A percentile compares a stretch with the other conserved stretches of the same genome.
phyloP scores from a whole-genome alignment of 2,797 vertebrate species.

The Syngnathus rostellatus region DNA sequence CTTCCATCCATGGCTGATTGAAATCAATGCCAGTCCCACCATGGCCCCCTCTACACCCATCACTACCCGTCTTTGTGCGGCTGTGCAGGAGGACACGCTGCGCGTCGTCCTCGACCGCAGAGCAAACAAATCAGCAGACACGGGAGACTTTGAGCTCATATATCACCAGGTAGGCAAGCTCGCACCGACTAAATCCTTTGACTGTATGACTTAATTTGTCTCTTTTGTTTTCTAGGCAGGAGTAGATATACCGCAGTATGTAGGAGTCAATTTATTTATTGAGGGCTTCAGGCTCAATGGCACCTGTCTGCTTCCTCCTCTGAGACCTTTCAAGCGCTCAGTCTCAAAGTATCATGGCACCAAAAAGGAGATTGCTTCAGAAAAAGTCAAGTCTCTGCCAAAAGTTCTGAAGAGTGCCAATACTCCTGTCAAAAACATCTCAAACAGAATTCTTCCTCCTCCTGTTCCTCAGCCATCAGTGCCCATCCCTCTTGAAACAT shows the following conservation, averaged over 20 bases:
- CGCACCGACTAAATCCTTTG: background rate
- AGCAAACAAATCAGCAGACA: slow-evolving; percentile 62
- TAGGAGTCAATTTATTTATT: slow-evolving; percentile 74
- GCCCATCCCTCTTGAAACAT: background rate
- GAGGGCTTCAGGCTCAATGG: slow-evolving; percentile 71
- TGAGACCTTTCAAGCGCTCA: slow-evolving; percentile 14
- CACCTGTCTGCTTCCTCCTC: slow-evolving; percentile 21
- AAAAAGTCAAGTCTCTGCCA: slow-evolving; percentile 25
- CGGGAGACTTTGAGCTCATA: slow-evolving; percentile 82
- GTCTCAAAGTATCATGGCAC: slow-evolving; percentile 8
- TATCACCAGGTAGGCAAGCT: slow-evolving; percentile 75
- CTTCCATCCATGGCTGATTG: slow-evolving; percentile 82
- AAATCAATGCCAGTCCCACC: slow-evolving; percentile 85
- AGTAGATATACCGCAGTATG: slow-evolving; percentile 66
- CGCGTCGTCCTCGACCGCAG: slow-evolving; percentile 77
- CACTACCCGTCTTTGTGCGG: slow-evolving; percentile 74
- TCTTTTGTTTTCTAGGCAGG: slow-evolving; percentile 55
- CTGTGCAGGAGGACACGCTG: slow-evolving; percentile 80
- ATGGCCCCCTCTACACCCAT: slow-evolving; percentile 78
- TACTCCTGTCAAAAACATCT: slow-evolving; percentile 8
- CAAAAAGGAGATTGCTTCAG: slow-evolving; percentile 28
- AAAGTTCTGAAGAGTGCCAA: slow-evolving; percentile 19
- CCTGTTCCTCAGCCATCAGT: background rate
- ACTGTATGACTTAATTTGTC: background rate
- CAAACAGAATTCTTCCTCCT: slow-evolving; percentile 10